These are phyloP conservation scores for Drosophila watanabei DNA, from an alignment of 1,140 invertebrate species.

Conservation along the genomic window DNA sequence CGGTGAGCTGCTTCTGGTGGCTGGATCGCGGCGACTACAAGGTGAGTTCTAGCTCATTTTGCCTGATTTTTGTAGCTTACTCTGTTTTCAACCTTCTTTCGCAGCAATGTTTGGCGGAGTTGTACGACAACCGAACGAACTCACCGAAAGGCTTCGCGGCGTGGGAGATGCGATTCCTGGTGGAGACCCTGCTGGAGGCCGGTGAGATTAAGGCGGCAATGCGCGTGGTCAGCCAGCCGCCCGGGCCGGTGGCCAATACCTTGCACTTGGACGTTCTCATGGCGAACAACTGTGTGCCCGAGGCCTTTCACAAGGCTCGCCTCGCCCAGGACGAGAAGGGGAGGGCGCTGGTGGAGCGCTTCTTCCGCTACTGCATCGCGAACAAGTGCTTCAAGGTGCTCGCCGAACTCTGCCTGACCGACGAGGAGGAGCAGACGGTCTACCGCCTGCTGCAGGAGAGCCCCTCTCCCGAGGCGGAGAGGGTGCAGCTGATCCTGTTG, in stretches of 20 bases:
- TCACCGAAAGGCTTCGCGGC: conserved; percentile 85
- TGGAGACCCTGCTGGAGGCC: conserved; percentile 54
- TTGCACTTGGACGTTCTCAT: conserved; percentile 64
- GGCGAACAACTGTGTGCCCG: conserved; percentile 62
- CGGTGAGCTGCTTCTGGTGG: conserved; percentile 94
- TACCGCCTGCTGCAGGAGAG: conserved; percentile 53
- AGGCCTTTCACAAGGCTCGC: conserved; percentile 78
- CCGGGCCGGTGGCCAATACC: conserved; percentile 29
- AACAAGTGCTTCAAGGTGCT: conserved; percentile 57
- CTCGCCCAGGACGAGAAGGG: conserved; percentile 46
- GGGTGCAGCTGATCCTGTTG: conserved; percentile 72
- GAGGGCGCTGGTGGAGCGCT: conserved; percentile 60
- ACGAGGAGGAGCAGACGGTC: conserved; percentile 65
- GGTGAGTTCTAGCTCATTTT: conserved; percentile 77
- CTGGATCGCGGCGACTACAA: conserved; percentile 92
- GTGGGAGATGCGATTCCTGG: conserved; percentile 86
- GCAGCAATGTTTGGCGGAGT: conserved; percentile 87
- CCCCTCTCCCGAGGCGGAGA: conserved; percentile 50
- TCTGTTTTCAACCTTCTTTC: background rate
- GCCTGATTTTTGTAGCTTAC: background rate
- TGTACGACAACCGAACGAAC: conserved; percentile 73
- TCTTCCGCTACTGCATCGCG: conserved; percentile 66
- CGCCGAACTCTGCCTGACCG: conserved; percentile 59
- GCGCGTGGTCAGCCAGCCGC: conserved; percentile 46
- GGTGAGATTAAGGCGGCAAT: conserved; percentile 52